Base-by-base conservation (phyloP, 2,113 vertebrate species). In the Calidris pygmaea region DNA sequence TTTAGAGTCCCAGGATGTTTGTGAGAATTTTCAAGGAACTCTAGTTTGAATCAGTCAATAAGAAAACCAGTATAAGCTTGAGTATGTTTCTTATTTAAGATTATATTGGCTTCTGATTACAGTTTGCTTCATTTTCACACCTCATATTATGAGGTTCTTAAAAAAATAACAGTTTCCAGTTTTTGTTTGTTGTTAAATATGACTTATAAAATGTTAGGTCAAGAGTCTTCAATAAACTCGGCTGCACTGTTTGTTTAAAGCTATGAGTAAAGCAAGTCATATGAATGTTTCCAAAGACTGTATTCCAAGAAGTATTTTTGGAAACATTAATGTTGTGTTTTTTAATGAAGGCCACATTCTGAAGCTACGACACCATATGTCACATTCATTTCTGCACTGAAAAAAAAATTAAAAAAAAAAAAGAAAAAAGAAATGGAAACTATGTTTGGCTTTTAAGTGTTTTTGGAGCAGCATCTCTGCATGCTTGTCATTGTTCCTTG, bases 331-430 rank as follows among this genome's bases (percentile, higher is more conserved):
- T 97, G 96, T 97, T 97, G 95, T 97, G 96, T 95, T 96, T 97
- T 97, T 96, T 97, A 97, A 97, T 97, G 96, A 96, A 96, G 97
- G 97, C 95, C 97, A 97, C 94, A 97, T 97, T 97, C 95, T 96
- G 96, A 97, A 90, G 95, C 91, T 97, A 95, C 83, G 80, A 93
- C 95, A 97, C 90, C 86, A 88, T 90, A 90, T 92, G 90, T 96
- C 92, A 95, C 90, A 94, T 95, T 96, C 88, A 87, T 97, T 94
- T 81, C 82, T 97, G 87, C 70, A 82, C 89, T 85, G 50, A 91
- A 83, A 78, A 82, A 71, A 91, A 79, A 67, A 59, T 39, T 39
- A 43, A 43, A 39, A 27, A 39, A 4, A 55, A 37, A 85, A 93
- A 95, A 96, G 95, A 88, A 95, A 95, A 96, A 96, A 97, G 89